phyloP scores from a whole-genome alignment of 2,888 invertebrate genomes.

The Acleris emargana region DNA sequence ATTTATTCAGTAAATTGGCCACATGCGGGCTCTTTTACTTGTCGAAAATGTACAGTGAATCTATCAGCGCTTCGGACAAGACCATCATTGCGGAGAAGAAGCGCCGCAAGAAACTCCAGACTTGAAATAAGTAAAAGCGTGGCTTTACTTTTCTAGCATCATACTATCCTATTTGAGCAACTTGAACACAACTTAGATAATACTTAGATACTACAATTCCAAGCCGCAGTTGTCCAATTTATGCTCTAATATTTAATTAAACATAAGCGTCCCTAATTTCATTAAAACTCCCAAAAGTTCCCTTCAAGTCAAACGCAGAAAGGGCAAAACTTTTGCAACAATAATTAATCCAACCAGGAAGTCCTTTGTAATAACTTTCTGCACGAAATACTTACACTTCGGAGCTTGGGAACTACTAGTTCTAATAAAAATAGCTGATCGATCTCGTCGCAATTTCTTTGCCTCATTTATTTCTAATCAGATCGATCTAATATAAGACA shows the following conservation, averaged over 20 bases:
- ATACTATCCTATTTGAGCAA: no score
- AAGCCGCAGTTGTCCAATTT: background rate
- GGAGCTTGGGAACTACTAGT: background rate
- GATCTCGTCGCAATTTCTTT: conserved; percentile 16
- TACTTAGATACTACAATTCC: background rate
- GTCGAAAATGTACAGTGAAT: no score
- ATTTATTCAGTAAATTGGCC: no score
- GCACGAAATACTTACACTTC: conserved; percentile 8
- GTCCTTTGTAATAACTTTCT: conserved; percentile 23
- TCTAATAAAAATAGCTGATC: conserved; percentile 11
- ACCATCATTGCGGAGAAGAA: no score
- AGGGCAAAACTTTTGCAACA: conserved; percentile 1
- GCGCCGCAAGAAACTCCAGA: no score
- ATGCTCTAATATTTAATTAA: conserved; percentile 3
- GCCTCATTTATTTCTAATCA: conserved; percentile 14
- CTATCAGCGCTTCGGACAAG: no score
- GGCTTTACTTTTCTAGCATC: no score
- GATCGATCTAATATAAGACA: conserved; percentile 27
- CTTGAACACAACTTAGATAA: no score
- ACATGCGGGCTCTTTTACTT: no score
- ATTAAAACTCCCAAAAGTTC: conserved; percentile 12
- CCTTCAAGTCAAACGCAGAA: conserved; percentile 4
- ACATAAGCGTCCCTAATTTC: conserved; percentile 5
- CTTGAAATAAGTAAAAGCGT: no score
- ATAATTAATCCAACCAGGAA: conserved; percentile 11